A percentile compares a stretch with the other conserved stretches of the same genome.
Conservation (phyloP, 2,888 invertebrate species). For the Rotaria socialis region DNA sequence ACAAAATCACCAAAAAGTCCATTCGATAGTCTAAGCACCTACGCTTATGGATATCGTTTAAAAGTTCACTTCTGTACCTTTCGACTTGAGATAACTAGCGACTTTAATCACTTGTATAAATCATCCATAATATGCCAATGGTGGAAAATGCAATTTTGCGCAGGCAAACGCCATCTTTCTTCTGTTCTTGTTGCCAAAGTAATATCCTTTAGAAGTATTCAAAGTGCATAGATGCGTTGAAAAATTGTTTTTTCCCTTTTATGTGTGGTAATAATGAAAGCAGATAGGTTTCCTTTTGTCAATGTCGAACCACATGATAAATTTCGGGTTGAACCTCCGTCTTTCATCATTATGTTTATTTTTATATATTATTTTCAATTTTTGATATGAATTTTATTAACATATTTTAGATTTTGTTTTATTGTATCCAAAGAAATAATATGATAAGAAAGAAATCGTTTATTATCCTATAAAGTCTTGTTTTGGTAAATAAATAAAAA, state of each 20-base stretch:
- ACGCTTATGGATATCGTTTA: too few relatives aligned
- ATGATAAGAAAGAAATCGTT: background rate
- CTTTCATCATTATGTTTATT: background rate
- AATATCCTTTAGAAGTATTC: background rate
- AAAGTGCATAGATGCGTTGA: constrained; percentile 1
- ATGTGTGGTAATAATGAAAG: background rate
- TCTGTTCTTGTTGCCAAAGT: background rate
- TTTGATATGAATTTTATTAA: background rate
- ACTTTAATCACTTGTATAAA: too few relatives aligned
- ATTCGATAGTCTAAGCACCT: too few relatives aligned
- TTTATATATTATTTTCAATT: too few relatives aligned
- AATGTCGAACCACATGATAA: background rate
- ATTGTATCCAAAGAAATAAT: background rate
- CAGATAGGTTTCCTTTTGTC: constrained; percentile 1
- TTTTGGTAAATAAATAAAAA: background rate
- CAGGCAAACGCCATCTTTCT: background rate
- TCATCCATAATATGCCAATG: too few relatives aligned
- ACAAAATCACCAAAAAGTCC: too few relatives aligned
- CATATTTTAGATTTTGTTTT: background rate
- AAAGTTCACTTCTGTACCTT: too few relatives aligned
- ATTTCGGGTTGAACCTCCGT: background rate
- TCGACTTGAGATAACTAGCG: too few relatives aligned
- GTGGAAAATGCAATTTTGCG: too few relatives aligned
- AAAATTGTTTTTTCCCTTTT: background rate
- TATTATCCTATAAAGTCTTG: background rate